A percentile compares a stretch with the other conserved stretches of the same genome.
phyloP scores from a whole-genome alignment of 1,140 invertebrate genomes.

The Drosophila rufa region DNA sequence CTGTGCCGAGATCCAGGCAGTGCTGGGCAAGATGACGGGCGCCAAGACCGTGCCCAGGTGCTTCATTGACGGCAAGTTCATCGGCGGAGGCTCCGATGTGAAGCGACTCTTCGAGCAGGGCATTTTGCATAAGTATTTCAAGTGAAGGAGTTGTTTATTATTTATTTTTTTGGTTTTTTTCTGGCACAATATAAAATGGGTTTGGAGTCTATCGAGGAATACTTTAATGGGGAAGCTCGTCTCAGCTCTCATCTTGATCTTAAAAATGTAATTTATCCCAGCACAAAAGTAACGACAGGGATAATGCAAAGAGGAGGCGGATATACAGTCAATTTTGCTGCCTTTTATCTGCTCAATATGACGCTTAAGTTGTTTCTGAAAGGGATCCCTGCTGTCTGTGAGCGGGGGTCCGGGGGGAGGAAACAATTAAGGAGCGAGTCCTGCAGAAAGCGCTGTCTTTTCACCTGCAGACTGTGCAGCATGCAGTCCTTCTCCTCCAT shows the following conservation, averaged over 20 bases:
- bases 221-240: not conserved
- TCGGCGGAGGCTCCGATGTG: slow-evolving; percentile 96
- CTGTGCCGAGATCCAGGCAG: slow-evolving; percentile 91
- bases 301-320: slow-evolving; percentile 3
- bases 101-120: slow-evolving; percentile 91
- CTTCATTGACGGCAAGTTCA: slow-evolving; percentile 94
- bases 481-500: slow-evolving; percentile 5
- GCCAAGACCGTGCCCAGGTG: slow-evolving; percentile 95
- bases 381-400: slow-evolving; percentile 19
- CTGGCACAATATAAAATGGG: not conserved
- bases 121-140: slow-evolving; percentile 85
- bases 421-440: slow-evolving; percentile 47
- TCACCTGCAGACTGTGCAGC: slow-evolving; percentile 34
- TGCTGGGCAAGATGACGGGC: slow-evolving; percentile 93
- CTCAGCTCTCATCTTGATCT: not conserved
- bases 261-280: not conserved
- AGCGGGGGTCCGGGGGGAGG: not conserved
- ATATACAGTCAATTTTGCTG: slow-evolving; percentile 1
- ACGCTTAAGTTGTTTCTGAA: slow-evolving; percentile 41
- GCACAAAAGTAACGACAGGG: slow-evolving; percentile 9
- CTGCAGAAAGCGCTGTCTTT: slow-evolving; percentile 24
- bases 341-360: slow-evolving; percentile 58
- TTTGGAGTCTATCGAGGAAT: not conserved
- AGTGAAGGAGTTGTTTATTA: slow-evolving; percentile 17
- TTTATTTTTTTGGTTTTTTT: slow-evolving; percentile 1